These are phyloP conservation scores for Parauchenoglanis punctatus DNA, from an alignment of 2,797 vertebrate species.

Conservation along the genomic window DNA sequence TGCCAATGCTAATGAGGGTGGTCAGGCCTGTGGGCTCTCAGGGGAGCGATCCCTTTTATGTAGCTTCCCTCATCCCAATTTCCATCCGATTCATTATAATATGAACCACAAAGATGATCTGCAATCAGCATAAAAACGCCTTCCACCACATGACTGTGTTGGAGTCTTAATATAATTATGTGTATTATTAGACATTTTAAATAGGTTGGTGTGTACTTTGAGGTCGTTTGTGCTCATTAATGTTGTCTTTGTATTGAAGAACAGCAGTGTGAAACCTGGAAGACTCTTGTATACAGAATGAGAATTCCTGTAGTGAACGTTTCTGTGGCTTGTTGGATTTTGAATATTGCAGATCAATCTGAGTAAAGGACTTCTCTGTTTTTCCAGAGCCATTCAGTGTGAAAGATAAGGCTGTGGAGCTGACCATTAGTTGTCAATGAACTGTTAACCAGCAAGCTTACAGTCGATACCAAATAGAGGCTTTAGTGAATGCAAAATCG, in stretches of 20 bases:
- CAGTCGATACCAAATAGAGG: neutral
- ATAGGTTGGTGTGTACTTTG: slow-evolving; percentile 37
- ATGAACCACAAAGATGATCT: slow-evolving; percentile 17
- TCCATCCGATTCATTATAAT: slow-evolving; percentile 23
- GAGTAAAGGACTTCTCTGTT: neutral
- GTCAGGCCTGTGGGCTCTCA: slow-evolving; percentile 42
- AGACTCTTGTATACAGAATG: neutral
- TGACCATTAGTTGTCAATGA: neutral
- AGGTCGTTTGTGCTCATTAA: slow-evolving; percentile 47
- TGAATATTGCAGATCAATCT: slow-evolving; percentile 23
- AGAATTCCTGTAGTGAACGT: neutral
- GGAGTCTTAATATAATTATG: slow-evolving; percentile 40
- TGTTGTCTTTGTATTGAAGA: slow-evolving; percentile 48
- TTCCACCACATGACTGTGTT: slow-evolving; percentile 9
- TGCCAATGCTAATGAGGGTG: slow-evolving; percentile 51
- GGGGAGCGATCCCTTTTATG: slow-evolving; percentile 29
- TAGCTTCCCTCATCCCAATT: slow-evolving; percentile 16
- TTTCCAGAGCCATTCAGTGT: neutral
- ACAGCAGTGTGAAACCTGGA: slow-evolving; percentile 12
- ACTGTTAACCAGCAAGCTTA: neutral
- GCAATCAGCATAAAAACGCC: slow-evolving; percentile 5
- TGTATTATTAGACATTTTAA: slow-evolving; percentile 48
- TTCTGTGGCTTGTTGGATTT: neutral
- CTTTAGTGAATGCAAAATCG: neutral
- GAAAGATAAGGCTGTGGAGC: neutral